phyloP scores from a whole-genome alignment of 1,140 invertebrate species.

The Carposina sasakii region DNA sequence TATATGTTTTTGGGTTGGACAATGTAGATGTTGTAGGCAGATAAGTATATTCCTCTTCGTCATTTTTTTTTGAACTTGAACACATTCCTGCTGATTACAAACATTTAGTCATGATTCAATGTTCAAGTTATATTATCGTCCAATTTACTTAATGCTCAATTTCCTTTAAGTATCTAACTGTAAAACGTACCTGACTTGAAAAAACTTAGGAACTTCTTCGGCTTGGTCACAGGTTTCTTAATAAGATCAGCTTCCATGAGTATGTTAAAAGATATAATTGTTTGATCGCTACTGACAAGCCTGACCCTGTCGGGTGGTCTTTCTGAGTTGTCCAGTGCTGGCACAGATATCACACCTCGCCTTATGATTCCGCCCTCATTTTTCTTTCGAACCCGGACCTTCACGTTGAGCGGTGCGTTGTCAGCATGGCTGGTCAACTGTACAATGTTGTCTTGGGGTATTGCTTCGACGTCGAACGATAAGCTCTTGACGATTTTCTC shows the following conservation, averaged over 20 bases:
- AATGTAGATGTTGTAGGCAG: conserved; percentile 17
- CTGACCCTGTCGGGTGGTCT: conserved; percentile 31
- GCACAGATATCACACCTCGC: conserved; percentile 30
- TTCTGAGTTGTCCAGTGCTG: conserved; percentile 23
- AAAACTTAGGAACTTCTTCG: too few relatives aligned
- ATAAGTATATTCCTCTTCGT: conserved; percentile 38
- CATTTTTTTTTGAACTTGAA: conserved; percentile 29
- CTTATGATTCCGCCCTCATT: conserved; percentile 15
- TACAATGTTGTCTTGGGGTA: conserved; percentile 26
- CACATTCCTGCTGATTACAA: too few relatives aligned
- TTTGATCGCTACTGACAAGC: conserved; percentile 48
- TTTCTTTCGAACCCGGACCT: conserved; percentile 49
- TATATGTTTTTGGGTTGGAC: conserved; percentile 7
- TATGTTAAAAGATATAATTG: conserved; percentile 54
- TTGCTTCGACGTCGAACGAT: conserved; percentile 44
- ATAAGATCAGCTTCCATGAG: conserved; percentile 33
- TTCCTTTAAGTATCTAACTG: too few relatives aligned
- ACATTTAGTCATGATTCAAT: too few relatives aligned
- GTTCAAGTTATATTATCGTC: too few relatives aligned
- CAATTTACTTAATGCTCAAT: too few relatives aligned
- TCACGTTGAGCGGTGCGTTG: conserved; percentile 42
- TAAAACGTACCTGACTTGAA: too few relatives aligned
- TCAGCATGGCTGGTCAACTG: conserved; percentile 14
- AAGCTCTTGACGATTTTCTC: conserved; percentile 33
- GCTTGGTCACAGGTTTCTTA: conserved; percentile 28